Base-by-base conservation (phyloP, 2,797 vertebrate species). In the Parauchenoglanis punctatus region DNA sequence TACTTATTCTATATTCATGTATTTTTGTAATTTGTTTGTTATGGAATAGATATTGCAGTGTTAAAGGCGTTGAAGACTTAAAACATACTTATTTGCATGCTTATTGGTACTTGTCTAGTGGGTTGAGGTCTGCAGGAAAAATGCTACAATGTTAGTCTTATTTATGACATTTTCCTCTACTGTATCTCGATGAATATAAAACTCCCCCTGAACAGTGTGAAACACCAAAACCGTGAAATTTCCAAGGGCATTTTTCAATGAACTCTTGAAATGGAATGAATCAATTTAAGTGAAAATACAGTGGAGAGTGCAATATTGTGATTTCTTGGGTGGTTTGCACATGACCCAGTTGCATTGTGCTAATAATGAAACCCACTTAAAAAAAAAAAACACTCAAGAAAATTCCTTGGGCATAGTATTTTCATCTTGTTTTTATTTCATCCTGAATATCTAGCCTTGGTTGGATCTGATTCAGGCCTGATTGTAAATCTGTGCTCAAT, bases 271-370 rank as follows among this genome's bases (percentile, higher is more conserved):
- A 49, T 25, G 4, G 61, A 85, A 85, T 54, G 46, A 85, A 67
- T 49, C 13, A n/a, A 35, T 85, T 80, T 44, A 40, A 44, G 73
- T 49, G 49, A 13, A 52, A 78, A 85, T 63, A 40, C 44, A 77
- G 75, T 56, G 28, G n/a, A 15, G 18, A 40, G 20, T 58, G 61
- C 13, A n/a, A 63, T 85, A 49, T 23, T 4, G 58, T 65, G 72
- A 85, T 76, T 65, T 52, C 59, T 65, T 61, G 10, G 31, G 59
- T 77, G 59, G 44, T 20, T 77, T 85, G 59, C 23, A 61, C 59
- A 44, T 46, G 70, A 25, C 35, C 40, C 20, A 44, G 18, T 59
- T 31, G 4, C n/a, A 76, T 12, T 77, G 83, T 75, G 25, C 58
- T 28, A 72, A 31, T 56, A 72, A 58, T 40, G 5, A 72, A 72